phyloP scores from a whole-genome alignment of 2,113 vertebrate species.

The Hassar affinis region DNA sequence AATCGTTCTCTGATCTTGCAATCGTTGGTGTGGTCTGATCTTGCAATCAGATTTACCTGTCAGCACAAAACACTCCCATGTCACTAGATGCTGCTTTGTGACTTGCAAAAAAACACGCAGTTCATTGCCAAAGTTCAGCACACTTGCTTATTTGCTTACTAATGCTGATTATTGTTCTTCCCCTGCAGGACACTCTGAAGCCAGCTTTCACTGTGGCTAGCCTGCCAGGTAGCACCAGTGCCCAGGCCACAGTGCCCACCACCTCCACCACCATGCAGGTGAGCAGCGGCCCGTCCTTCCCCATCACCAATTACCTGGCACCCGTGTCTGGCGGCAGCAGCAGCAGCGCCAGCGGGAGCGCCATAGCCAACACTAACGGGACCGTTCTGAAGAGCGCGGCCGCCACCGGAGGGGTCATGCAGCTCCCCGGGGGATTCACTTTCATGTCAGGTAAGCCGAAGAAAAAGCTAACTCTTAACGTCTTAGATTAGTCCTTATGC shows the following conservation, averaged over 20 bases:
- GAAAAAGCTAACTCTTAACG: background rate
- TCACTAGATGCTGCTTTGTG: background rate
- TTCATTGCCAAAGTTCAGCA: no score
- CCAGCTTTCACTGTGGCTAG: slow-evolving; percentile 93
- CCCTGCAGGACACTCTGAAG: slow-evolving; percentile 86
- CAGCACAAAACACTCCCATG: background rate
- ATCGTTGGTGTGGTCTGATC: background rate
- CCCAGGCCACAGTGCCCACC: slow-evolving; percentile 86
- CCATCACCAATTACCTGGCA: slow-evolving; percentile 98
- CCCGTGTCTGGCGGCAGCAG: slow-evolving; percentile 85
- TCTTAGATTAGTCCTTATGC: background rate
- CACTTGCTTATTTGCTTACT: background rate
- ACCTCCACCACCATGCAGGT: slow-evolving; percentile 98
- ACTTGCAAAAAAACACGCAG: background rate
- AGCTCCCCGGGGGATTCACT: slow-evolving; percentile 90
- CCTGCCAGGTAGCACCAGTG: slow-evolving; percentile 84
- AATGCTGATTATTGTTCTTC: background rate
- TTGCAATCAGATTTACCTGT: background rate
- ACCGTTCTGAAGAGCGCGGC: slow-evolving; percentile 90
- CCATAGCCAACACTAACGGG: slow-evolving; percentile 83
- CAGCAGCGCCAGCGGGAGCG: slow-evolving; percentile 75
- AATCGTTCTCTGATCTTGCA: background rate
- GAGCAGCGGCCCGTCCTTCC: slow-evolving; percentile 90
- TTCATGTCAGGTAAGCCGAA: slow-evolving; percentile 87
- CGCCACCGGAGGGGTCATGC: slow-evolving; percentile 86